Evolutionary conservation across 2,113 vertebrate genomes (phyloP), one percentile per base, ranked within the genome.

Genomic region (Epinephelus cyanopodus): DNA sequence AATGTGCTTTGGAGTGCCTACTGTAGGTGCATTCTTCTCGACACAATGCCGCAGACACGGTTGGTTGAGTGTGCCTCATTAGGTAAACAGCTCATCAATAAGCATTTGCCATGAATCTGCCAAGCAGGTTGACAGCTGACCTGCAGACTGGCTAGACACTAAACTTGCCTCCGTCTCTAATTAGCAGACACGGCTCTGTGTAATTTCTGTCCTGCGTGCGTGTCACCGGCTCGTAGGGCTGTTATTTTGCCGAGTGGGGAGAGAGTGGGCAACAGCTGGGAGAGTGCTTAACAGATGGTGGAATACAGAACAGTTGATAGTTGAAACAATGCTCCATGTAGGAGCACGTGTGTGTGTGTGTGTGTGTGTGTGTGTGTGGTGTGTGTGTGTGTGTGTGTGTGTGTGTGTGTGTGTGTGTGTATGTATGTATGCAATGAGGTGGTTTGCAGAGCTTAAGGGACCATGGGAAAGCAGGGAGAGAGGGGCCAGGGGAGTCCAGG

Each of bases 261-360:
- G 84, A 93, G 87, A 85, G 90, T 90, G 90, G 90, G 87, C 80
- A 94, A 91, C 93, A 93, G 92, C 92, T 95, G 91, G 90, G 87
- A 72, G 93, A 93, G 82, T 90, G 93, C 91, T 92, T 37, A 93
- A 90, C 92, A 94, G 83, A 93, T 90, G 90, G 90, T 64, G 85
- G 82, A 80, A 61, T 39, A 81, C 70, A 65, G 86, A 83, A 79
- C 11, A 19, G 87, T 65, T 29, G 54, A 89, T 81, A 76, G 88
- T 56, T 74, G 84, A 89, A 85, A 89, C 87, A 92, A 89, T 89
- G 61, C 75, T 89, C 39, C 29, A 29, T 90, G 83, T 85, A 68
- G 50, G 65, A 56, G 88, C 2, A 21, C 33, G 80, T 65, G 83
- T 79, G 89, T 68, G 73, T 60, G 63, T 80, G 77, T 29, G 29